Conservation (phyloP, 2,113 vertebrate species). For the Atrichornis clamosus region DNA sequence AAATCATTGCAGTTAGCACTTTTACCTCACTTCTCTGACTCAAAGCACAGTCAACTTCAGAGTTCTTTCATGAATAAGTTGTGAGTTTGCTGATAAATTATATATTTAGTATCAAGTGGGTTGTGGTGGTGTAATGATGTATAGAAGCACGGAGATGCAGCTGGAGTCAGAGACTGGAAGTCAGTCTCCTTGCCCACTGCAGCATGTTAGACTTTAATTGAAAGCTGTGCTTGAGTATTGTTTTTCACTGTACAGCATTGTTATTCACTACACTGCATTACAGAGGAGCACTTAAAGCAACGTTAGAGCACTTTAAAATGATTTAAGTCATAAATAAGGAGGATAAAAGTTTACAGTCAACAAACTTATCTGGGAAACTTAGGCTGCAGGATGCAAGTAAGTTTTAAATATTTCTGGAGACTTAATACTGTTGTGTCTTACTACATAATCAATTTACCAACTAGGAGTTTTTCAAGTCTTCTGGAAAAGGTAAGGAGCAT, state of each 20-base stretch:
- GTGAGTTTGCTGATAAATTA: slow-evolving; percentile 64
- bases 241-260: slow-evolving; percentile 54
- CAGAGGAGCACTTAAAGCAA: slow-evolving; percentile 58
- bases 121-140: slow-evolving; percentile 34
- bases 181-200: slow-evolving; percentile 43
- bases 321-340: slow-evolving; percentile 60
- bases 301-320: slow-evolving; percentile 41
- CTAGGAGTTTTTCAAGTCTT: slow-evolving; percentile 38
- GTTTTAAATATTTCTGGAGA: slow-evolving; percentile 29
- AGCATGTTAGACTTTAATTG: slow-evolving; percentile 54
- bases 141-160: slow-evolving; percentile 29
- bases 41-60: slow-evolving; percentile 33
- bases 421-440: slow-evolving; percentile 3
- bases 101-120: slow-evolving; percentile 61
- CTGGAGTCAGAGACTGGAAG: slow-evolving; percentile 45
- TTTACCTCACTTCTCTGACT: slow-evolving; percentile 34
- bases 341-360: slow-evolving; percentile 56
- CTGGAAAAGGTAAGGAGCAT: slow-evolving; percentile 47
- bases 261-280: slow-evolving; percentile 50
- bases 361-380: slow-evolving; percentile 45
- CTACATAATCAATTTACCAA: slow-evolving; percentile 49
- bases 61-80: slow-evolving; percentile 57
- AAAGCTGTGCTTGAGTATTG: slow-evolving; percentile 57
- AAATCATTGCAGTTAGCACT: background rate
- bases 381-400: slow-evolving; percentile 14